These are phyloP conservation scores for Mus pahari DNA, from an alignment of 2,113 vertebrate species.

Conservation along the genomic window DNA sequence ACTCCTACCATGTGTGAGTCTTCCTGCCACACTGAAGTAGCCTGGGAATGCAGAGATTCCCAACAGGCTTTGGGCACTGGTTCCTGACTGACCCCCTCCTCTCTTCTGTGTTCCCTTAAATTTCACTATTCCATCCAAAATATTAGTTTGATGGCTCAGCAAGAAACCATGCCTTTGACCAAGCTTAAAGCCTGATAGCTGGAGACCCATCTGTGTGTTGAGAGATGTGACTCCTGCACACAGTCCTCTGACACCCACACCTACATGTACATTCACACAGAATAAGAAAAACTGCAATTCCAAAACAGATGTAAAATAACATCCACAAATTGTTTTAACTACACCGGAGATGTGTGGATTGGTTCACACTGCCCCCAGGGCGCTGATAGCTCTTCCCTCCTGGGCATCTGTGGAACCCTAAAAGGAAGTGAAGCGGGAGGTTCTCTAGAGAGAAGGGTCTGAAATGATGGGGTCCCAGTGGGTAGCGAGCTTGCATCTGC, in stretches of 20 bases:
- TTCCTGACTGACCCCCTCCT: no score
- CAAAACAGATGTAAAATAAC: neutral
- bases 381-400: accelerated
- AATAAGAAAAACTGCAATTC: no score
- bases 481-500: accelerated
- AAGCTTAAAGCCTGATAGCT: neutral
- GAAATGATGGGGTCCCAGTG: neutral
- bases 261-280: no score
- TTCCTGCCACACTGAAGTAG: neutral
- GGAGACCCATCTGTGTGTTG: neutral
- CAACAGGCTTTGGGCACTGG: neutral
- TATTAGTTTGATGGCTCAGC: neutral
- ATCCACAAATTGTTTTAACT: neutral
- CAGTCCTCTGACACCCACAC: neutral
- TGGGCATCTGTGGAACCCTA: neutral
- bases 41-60: neutral
- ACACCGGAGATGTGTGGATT: neutral
- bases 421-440: neutral
- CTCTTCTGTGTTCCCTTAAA: neutral
- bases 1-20: neutral
- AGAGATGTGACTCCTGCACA: no score
- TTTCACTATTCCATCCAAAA: neutral
- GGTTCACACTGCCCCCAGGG: neutral
- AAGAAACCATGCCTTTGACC: accelerated
- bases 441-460: neutral